A percentile compares a stretch with the other conserved stretches of the same genome.
phyloP scores from a whole-genome alignment of 2,888 invertebrate genomes.

The Diabrotica balteata region DNA sequence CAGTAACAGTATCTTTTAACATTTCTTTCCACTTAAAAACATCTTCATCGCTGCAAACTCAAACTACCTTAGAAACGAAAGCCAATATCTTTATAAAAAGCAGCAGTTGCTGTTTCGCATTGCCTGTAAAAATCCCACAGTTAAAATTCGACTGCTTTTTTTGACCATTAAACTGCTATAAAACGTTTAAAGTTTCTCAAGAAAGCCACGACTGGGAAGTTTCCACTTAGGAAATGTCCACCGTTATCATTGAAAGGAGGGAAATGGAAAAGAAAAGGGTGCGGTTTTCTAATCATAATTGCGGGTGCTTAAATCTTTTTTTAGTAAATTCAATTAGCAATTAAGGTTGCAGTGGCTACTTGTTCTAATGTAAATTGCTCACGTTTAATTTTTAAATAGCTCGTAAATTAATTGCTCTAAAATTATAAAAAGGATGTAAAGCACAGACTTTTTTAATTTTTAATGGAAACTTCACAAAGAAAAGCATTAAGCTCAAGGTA shows the following conservation, averaged over 20 bases:
- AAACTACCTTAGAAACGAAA: slow-evolving; percentile 14
- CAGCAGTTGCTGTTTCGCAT: slow-evolving; percentile 32
- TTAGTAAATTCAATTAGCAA: slow-evolving; percentile 33
- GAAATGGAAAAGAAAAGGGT: slow-evolving; percentile 34
- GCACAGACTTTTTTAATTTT: too few relatives aligned
- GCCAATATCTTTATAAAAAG: slow-evolving; percentile 27
- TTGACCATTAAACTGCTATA: slow-evolving; percentile 43
- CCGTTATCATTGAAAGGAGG: slow-evolving; percentile 40
- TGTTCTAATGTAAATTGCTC: slow-evolving; percentile 1
- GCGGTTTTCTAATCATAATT: slow-evolving; percentile 36
- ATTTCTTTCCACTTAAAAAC: background rate
- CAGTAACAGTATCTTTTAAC: too few relatives aligned
- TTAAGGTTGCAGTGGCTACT: slow-evolving; percentile 14
- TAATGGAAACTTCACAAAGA: too few relatives aligned
- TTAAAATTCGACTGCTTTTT: slow-evolving; percentile 37
- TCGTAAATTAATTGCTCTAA: too few relatives aligned
- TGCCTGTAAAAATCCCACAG: slow-evolving; percentile 32
- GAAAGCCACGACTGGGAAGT: slow-evolving; percentile 44
- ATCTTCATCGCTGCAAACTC: background rate
- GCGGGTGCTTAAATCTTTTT: slow-evolving; percentile 32
- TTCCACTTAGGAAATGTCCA: slow-evolving; percentile 44
- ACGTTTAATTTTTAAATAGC: background rate
- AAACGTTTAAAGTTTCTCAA: slow-evolving; percentile 45
- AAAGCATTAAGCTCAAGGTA: too few relatives aligned
- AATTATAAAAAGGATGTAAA: too few relatives aligned